Evolutionary conservation across 35 echinoderm and acorn worm genomes (phyloP).

Genomic region (Apostichopus japonicus): DNA sequence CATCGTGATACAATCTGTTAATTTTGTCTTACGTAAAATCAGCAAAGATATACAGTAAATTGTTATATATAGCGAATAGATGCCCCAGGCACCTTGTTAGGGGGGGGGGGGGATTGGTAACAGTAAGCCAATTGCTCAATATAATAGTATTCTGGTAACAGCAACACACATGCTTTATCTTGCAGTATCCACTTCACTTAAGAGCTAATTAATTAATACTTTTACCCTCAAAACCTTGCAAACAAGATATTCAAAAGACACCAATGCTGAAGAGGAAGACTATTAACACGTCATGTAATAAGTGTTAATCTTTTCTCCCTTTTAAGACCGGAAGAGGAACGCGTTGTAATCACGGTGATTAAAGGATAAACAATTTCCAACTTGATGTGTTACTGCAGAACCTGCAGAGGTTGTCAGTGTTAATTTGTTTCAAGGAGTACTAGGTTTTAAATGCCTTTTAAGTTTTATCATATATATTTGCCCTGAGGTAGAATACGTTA

Average conservation of each 20-base stretch:
- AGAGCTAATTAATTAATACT: no score
- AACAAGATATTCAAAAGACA: background rate
- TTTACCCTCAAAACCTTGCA: background rate
- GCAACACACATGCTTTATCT: no score
- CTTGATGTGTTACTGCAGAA: background rate
- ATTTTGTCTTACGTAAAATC: no score
- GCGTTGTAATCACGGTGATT: slow-evolving; percentile 45
- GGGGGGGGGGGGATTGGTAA: no score
- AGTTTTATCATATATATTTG: background rate
- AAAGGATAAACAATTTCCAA: slow-evolving; percentile 16
- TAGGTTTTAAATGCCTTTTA: background rate
- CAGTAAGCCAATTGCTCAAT: no score
- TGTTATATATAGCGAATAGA: no score
- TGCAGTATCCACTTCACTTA: no score
- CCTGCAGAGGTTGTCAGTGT: background rate
- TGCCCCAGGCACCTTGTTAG: no score
- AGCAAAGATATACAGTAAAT: no score
- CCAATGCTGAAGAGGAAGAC: background rate
- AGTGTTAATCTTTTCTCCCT: slow-evolving; percentile 16
- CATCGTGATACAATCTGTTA: no score
- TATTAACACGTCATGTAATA: background rate
- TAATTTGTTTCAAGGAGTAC: slow-evolving; percentile 32
- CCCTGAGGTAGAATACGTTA: background rate
- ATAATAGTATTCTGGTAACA: no score
- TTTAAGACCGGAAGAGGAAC: slow-evolving; percentile 39